Base-by-base conservation (phyloP, 2,888 invertebrate species). In the Ctena decussata region DNA sequence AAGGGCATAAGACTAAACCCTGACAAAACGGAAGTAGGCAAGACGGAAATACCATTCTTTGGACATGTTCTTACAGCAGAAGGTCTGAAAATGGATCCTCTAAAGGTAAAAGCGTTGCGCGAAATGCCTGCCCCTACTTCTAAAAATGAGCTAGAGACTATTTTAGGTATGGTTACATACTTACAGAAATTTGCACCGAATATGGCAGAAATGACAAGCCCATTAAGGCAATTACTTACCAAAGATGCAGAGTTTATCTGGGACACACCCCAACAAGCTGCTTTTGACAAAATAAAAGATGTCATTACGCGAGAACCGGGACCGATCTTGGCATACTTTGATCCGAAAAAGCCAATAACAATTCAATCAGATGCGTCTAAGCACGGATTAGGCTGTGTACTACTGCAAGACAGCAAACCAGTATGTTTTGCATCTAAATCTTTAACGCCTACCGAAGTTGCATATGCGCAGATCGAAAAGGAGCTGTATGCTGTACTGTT, bases 361-460 rank as follows among this genome's bases (percentile, higher is more conserved):
- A 53, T 90, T 0, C 82, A 90, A 30, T 85, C 87, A 3, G 91
- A 93, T 46, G 86, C 90, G 11, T 90, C 86, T 11, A 60, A 74
- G 37, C 82, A 78, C 72, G 91, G 90, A 1, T 69, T 92, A 1
- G 90, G 92, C n/a, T 91, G 90, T 21, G 80, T 35, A 0, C 65
- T 92, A 0, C 35, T 92, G 12, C 92, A 92, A 71, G 80, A 92
- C n/a, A 84, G 77, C 3, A 79, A 60, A 53, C 91, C 89, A 0
- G 82, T 92, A 2, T 84, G 85, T 0, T 93, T 85, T 74, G 91
- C 92, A 27, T 91, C 91, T 0, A 90, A 90, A 82, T 76, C 90
- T 1, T 69, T 92, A 1, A 89, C 89, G 0, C 77, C 77, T 30
- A 80, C 87, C 21, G 91, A 92, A 72, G 30, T 75, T 8, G 21